Evolutionary conservation across 2,888 invertebrate genomes (phyloP), one percentile per base, ranked within the genome.

Genomic region (Scaptomyza reducta): DNA sequence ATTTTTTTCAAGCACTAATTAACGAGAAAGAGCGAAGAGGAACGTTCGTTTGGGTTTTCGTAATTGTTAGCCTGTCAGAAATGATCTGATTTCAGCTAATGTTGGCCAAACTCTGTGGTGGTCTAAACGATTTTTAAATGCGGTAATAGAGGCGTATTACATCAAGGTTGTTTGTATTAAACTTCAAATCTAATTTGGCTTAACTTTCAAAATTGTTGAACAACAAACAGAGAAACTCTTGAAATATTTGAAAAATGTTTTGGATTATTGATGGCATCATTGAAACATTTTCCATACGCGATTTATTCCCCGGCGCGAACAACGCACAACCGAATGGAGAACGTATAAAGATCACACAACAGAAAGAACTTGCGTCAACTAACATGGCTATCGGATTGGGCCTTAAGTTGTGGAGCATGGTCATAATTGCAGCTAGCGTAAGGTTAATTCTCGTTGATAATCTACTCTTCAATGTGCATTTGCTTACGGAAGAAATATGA

Each of bases 1-100:
- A 85, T 87, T 82, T 84, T 84, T 84, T 4, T 58, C 45, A 31
- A 49, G 42, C 70, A 74, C 87, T 82, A 82, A 85, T 82, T 82
- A 81, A 6, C n/a, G 35, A 35, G 38, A 0, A 14, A 6, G n/a
- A 0, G 27, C 27, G 31, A 10, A 10, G 10, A 10, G 31, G 10
- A 6, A 14, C 5, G 38, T 38, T n/a, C 35, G 38, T 7, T 6
- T 5, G 6, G 31, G 9, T 31, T 62, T 56, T 33, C 42, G 64
- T 70, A 68, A 79, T 85, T 82, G 60, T 53, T 16, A 4, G 40
- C 16, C 9, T 16, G 40, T 40, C 40, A 3, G 40, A 40, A 16
- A 40, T 16, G 16, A 40, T 14, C 38, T 2, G 14, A 27, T 27
- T 27, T 22, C 22, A n/a, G 5, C 25, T 38, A 9, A 51, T 29